Evolutionary conservation across 1,140 invertebrate species (phyloP), one percentile per base, ranked within the genome.

Genomic region (Scylla paramamosain): DNA sequence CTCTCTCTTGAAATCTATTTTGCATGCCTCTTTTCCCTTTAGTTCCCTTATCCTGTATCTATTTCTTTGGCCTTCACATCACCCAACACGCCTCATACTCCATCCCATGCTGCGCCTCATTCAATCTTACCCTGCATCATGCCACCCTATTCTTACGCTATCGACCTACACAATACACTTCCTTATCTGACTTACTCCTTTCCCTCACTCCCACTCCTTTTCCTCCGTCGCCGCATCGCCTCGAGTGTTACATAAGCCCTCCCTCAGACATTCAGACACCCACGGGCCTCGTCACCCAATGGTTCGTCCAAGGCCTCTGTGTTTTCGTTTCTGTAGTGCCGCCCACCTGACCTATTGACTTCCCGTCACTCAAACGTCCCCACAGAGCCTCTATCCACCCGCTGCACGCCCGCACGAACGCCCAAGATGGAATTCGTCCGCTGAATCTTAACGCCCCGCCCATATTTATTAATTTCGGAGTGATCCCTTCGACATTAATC

Each of bases 401-500:
- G 67, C 6, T 6, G 6, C 39, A 39, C 0, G 16, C 10, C 67
- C 20, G 67, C 6, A 12, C 67, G 12, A 7, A 77, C 67, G 20
- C 67, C 52, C 52, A 20, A 20, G 3, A 59, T 0, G 52, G 52
- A 14, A 59, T 8, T 4, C 52, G 52, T 1, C 12, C 52, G 12
- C 52, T 59, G 52, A 59, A 59, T 59, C 52, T 59, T 59, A 59
- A 59, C 52, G 52, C 52, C 52, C 25, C 6, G 16, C 4, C n/a
- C 67, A n/a, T 77, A 77, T 77, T n/a, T 77, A 77, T n/a, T 77
- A 77, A 77, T 77, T 77, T 77, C 67, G 16, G 20, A 77, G 67
- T 77, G 67, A 77, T 77, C 67, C 67, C n/a, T 77, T 77, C 67
- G 67, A 77, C 67, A 77, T 77, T 8, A 77, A 77, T 77, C 67